A percentile compares a stretch with the other conserved stretches of the same genome.
phyloP scores from a whole-genome alignment of 2,888 invertebrate genomes.

The Oscheius sp. region DNA sequence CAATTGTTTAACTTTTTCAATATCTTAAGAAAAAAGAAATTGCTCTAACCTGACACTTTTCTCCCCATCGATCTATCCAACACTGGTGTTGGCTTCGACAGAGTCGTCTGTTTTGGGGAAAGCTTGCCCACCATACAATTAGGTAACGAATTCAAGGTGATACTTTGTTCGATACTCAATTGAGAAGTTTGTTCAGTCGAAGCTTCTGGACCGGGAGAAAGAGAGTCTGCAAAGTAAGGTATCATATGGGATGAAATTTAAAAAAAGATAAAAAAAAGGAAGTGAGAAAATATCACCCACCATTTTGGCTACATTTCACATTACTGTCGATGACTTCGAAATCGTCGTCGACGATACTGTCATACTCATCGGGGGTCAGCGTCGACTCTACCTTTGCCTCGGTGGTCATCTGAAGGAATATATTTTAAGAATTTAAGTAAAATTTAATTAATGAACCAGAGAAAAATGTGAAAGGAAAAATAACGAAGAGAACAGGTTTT shows the following conservation, averaged over 20 bases:
- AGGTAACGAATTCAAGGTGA: conserved; percentile 24
- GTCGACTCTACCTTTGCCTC: not conserved
- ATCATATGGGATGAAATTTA: not conserved
- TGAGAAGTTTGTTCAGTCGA: not conserved
- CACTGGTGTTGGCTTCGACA: not conserved
- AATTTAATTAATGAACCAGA: not conserved
- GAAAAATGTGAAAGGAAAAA: not conserved
- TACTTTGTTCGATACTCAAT: conserved; percentile 39
- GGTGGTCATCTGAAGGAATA: not conserved
- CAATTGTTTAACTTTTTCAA: not conserved
- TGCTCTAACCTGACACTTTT: no score
- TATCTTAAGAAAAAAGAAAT: not conserved
- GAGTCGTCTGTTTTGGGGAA: not conserved
- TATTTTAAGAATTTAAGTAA: no score
- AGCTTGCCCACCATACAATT: no score
- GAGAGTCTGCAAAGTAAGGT: no score
- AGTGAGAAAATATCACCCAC: not conserved
- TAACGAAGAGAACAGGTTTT: no score
- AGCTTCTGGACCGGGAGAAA: not conserved
- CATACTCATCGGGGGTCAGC: not conserved
- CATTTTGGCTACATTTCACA: not conserved
- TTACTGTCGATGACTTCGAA: conserved; percentile 4
- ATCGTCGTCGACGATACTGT: not conserved
- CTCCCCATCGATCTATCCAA: no score
- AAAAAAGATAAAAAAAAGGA: not conserved